These are phyloP conservation scores for Melanotaenia duboulayi DNA, from an alignment of 2,113 vertebrate genomes.

Conservation along the genomic window DNA sequence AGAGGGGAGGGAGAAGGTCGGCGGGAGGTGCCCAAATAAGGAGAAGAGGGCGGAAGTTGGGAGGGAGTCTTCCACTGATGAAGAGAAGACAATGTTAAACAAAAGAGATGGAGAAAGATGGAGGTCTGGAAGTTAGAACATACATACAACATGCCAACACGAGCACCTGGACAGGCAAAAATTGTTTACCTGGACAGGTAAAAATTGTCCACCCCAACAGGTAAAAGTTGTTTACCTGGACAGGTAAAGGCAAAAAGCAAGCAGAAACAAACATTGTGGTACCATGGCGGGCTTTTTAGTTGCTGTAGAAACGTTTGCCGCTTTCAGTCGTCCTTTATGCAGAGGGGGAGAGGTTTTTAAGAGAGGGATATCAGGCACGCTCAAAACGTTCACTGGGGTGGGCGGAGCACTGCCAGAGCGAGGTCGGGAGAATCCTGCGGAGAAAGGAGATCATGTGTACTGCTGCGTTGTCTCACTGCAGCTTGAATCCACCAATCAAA, in stretches of 20 bases:
- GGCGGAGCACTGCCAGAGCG: constrained; percentile 92
- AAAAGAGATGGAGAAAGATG: neutral
- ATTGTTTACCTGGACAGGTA: no score
- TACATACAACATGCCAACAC: neutral
- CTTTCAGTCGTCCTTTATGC: constrained; percentile 14
- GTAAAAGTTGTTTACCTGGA: neutral
- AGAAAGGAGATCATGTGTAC: neutral
- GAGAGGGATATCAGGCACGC: constrained; percentile 79
- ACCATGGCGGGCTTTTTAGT: constrained; percentile 78
- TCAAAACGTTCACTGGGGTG: constrained; percentile 89
- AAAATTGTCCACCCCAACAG: no score
- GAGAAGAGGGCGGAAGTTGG: constrained; percentile 48
- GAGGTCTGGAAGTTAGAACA: neutral
- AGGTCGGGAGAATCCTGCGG: constrained; percentile 90
- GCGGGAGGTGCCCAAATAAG: neutral
- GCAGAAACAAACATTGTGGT: neutral
- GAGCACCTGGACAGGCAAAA: neutral
- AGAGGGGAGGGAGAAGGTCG: constrained; percentile 88
- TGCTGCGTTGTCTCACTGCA: no score
- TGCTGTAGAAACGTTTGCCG: constrained; percentile 22
- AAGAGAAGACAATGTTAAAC: neutral
- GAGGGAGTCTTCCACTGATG: constrained; percentile 28
- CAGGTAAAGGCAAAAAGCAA: no score
- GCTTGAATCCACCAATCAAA: neutral
- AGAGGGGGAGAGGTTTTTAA: constrained; percentile 75